Base-by-base conservation (phyloP, 2,888 invertebrate genomes). In the Euplexia lucipara region DNA sequence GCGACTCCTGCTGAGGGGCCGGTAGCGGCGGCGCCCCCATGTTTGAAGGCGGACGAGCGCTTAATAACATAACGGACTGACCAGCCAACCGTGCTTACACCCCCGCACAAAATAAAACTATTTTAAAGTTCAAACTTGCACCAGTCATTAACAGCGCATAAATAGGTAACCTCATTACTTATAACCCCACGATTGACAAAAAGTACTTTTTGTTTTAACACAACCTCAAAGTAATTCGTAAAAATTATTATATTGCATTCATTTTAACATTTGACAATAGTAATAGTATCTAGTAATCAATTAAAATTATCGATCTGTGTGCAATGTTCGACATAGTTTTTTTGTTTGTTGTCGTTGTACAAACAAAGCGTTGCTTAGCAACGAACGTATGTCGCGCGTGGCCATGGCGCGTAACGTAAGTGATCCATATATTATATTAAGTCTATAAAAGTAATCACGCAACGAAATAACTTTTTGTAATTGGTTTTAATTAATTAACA, bases 11-110 rank as follows among this genome's bases (percentile, higher is more conserved):
- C 59, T 83, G 84, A 37, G 87, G 67, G 8, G 70, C 62, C 8
- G 88, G 85, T 35, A 84, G 54, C 51, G 87, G 75, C 16, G 90
- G 88, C 58, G 90, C 90, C 52, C 90, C 90, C 92, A 92, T 92
- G 5, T 62, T 82, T 53, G 78, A 62, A 77, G 83, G 51, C 42
- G 84, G 79, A 18, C 80, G 83, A 20, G 81, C 78, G 62, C 88
- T 87, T 69, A 86, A 85, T 87, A 92, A 81, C 90, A 92, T 89
- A 32, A 61, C 71, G 60, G 37, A 70, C 66, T 65, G 86, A 49
- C 56, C 72, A 54, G 34, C 69, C 70, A 79, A 49, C 57, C 63
- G 60, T 52, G 64, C 71, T 58, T 61, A 65, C 53, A 39, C 59
- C 67, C 53, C 20, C 72, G 30, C 57, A 49, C 39, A 32, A 37